Percentiles rank a stretch among this genome's conserved stretches.
These are phyloP conservation scores for Oophaga pumilio DNA, from an alignment of 2,113 vertebrate genomes.

Conservation along the genomic window DNA sequence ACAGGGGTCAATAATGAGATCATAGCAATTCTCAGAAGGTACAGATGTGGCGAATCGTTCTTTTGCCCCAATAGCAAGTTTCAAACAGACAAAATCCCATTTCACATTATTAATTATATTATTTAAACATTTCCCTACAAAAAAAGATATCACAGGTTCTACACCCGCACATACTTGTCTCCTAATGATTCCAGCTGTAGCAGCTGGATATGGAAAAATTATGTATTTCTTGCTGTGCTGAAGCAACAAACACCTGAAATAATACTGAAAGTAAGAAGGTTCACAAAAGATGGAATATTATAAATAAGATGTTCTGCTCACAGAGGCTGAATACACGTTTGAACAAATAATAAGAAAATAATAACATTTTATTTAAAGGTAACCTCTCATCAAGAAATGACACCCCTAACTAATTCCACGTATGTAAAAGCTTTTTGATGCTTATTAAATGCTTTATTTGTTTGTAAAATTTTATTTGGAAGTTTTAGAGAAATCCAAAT, in stretches of 20 bases:
- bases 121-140: constrained; percentile 32
- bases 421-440: too few relatives aligned
- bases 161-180: constrained; percentile 44
- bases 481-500: too few relatives aligned
- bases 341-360: not conserved
- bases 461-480: too few relatives aligned
- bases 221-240: constrained; percentile 52
- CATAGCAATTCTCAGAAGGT: constrained; percentile 36
- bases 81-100: constrained; percentile 26
- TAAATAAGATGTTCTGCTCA: not conserved
- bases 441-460: too few relatives aligned
- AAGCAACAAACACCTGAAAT: constrained; percentile 55
- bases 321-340: not conserved
- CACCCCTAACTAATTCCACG: too few relatives aligned
- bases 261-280: constrained; percentile 46
- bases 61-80: constrained; percentile 32
- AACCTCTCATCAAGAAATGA: too few relatives aligned
- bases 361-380: not conserved
- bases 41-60: constrained; percentile 41
- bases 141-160: constrained; percentile 38
- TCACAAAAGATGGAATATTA: constrained; percentile 8
- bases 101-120: constrained; percentile 49
- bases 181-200: constrained; percentile 44
- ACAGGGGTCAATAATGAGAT: constrained; percentile 27
- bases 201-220: constrained; percentile 51